Evolutionary conservation across 2,113 vertebrate genomes (phyloP).

Genomic region (Drymodes brunneopygia): DNA sequence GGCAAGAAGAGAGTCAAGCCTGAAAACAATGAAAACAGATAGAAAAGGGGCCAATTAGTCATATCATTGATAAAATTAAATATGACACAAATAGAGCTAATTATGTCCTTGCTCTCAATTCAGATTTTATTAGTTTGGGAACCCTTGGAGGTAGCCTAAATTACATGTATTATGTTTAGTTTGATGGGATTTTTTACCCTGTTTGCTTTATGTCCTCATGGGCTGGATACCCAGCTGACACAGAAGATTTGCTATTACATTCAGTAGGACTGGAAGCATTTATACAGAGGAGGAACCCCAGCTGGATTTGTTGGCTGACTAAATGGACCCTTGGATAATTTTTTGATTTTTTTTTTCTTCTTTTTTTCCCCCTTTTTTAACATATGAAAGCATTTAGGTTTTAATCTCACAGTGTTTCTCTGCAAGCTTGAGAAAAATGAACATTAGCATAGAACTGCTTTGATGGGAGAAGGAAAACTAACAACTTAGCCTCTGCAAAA

Average conservation of each 20-base stretch:
- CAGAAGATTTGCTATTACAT: not conserved
- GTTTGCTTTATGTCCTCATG: not conserved
- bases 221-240: not conserved
- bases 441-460: not conserved
- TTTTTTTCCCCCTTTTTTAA: not conserved
- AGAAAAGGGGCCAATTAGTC: not conserved
- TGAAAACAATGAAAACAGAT: not conserved
- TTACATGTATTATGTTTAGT: not conserved
- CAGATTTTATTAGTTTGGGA: slow-evolving; percentile 11
- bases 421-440: not conserved
- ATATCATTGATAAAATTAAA: slow-evolving; percentile 18
- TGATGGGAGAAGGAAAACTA: not conserved
- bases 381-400: not conserved
- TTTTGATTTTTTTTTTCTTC: not conserved
- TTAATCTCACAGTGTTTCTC: not conserved
- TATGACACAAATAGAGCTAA: not conserved
- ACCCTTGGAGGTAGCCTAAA: not conserved
- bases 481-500: not conserved
- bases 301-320: not conserved
- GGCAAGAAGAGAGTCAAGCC: not conserved
- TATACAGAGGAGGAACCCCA: not conserved
- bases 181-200: slow-evolving; percentile 6
- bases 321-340: not conserved
- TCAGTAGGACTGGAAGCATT: not conserved
- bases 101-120: not conserved